Base-by-base conservation (phyloP, 2,888 invertebrate genomes). In the Bombylius major region DNA sequence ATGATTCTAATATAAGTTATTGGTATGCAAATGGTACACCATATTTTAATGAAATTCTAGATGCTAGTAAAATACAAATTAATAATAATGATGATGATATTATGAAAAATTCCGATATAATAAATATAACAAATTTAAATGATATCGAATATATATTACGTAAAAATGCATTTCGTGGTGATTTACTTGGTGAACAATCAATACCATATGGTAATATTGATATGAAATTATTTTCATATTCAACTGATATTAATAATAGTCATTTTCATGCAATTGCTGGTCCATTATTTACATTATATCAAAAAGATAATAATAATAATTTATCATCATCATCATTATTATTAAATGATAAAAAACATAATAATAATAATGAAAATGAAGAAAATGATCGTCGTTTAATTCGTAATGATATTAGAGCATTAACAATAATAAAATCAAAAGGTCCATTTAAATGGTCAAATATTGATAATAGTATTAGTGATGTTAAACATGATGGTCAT, bases 21-120 rank as follows among this genome's bases (percentile, higher is more conserved):
- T 87, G 89, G 82, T 83, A 86, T 42, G 86, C 70, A n/a, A 70
- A 70, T 51, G 74, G 74, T 8, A 64, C 69, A 58, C 69, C 73
- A 14, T 72, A 70, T 44, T 71, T 73, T 54, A 67, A 68, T 9
- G 69, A 68, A 56, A 68, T 70, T 23, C 62, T 69, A 31, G 65
- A 68, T 47, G 65, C 66, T 3, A 71, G 72, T 50, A 65, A 67
- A 47, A 64, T 70, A 9, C 6, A 8, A 9, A 42, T 11, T 7
- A 11, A 11, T 11, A 11, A 42, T 8, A 11, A 39, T 39, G 45
- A 45, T 14, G 5, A 14, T 14, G 14, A 14, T 8, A 7, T 45
- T 5, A 14, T 14, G 14, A 39, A 9, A 39, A 39, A 9, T 39
- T 39, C 7, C 2, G 7, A 39, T 39, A 7, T 39, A 23, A 7